A percentile compares a stretch with the other conserved stretches of the same genome.
phyloP scores from a whole-genome alignment of 2,797 vertebrate species.

The Molossus alvarezi region DNA sequence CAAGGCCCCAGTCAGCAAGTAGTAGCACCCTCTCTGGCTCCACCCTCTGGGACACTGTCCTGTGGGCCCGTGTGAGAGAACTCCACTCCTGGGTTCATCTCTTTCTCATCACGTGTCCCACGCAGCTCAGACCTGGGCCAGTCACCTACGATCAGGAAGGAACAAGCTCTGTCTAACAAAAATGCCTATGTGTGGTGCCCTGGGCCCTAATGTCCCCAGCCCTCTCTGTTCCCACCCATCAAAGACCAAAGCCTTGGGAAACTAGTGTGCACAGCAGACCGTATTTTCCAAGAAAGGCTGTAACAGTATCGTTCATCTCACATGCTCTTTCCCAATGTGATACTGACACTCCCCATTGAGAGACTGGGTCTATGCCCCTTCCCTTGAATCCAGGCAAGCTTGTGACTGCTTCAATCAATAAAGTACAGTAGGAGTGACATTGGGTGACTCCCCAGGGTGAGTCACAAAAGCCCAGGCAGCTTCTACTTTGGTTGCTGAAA shows the following conservation, averaged over 20 bases:
- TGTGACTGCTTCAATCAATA: neutral
- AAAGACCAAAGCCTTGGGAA: slow-evolving; percentile 1
- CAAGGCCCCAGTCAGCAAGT: neutral
- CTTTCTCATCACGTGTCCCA: neutral
- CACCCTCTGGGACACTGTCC: neutral
- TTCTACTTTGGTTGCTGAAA: neutral
- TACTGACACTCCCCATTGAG: neutral
- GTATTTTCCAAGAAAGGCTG: slow-evolving; percentile 4
- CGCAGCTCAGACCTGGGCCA: neutral
- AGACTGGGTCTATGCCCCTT: neutral
- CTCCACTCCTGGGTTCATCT: neutral
- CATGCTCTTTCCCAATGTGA: neutral
- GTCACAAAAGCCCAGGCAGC: neutral
- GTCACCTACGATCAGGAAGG: neutral
- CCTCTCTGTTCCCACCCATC: neutral
- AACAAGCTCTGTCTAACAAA: neutral
- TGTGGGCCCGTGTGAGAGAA: neutral
- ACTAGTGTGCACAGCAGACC: neutral
- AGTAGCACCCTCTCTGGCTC: neutral
- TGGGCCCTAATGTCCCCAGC: neutral
- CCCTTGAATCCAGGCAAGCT: neutral
- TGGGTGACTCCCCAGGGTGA: neutral
- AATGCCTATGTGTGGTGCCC: neutral
- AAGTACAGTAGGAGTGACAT: neutral
- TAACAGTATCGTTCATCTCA: neutral